Evolutionary conservation across 2,888 invertebrate species (phyloP), one percentile per base, ranked within the genome.

Genomic region (Eilema sororculum): DNA sequence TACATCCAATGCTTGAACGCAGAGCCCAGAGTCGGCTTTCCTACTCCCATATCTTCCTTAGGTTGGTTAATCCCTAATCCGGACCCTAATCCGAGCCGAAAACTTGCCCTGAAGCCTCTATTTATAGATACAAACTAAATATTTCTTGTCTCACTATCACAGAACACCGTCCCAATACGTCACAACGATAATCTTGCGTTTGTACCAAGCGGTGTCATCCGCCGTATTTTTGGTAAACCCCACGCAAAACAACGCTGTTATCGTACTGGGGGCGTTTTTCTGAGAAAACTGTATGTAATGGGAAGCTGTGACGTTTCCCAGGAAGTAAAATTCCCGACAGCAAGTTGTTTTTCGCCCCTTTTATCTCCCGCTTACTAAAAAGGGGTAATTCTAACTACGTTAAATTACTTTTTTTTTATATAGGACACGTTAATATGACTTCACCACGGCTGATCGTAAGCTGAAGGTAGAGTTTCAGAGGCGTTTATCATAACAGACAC

Each of bases 131-230:
- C 16, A 0, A 13, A 22, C 57, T 22, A 24, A 65, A 22, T 24
- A 5, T 25, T 67, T 73, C 57, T 68, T 83, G 82, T 37, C 58
- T 64, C 67, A 5, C 9, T 83, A 4, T 56, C 28, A 75, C 84
- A 82, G 78, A 65, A 41, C 0, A 71, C 66, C 71, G 24, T 74
- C 66, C 64, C n/a, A 20, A 58, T 59, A 65, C 85, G 83, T 84
- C 84, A 86, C 76, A 69, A 60, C 41, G 67, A 75, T 78, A 77
- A 77, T 78, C 72, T 72, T 62, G 30, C 68, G 69, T 69, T 82
- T 81, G 90, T 90, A 90, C 90, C 90, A 90, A 69, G 85, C 90
- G 41, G 90, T 90, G 84, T 86, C 90, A 89, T 71, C 84, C 89
- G 73, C 86, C 66, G 37, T 62, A 77, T 80, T 81, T 85, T 81